Base-by-base conservation (phyloP, 2,113 vertebrate genomes). In the Caranx ignobilis region DNA sequence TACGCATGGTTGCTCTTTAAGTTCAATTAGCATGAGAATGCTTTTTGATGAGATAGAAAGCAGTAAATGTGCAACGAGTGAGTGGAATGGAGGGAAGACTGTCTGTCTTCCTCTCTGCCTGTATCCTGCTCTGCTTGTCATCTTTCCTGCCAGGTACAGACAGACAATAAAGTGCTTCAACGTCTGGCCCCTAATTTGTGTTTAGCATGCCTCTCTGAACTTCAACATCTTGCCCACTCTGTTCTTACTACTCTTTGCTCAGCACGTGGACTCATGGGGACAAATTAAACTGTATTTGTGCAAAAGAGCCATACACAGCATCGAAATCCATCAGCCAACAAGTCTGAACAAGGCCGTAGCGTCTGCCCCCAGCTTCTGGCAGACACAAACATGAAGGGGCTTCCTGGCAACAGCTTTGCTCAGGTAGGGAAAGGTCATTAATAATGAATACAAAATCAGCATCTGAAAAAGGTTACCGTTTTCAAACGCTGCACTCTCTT, bases 11-110 rank as follows among this genome's bases (percentile, higher is more conserved):
- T 89, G 90, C 87, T 91, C 91, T 93, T 91, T 90, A 89, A 89
- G 90, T 85, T 93, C 89, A 94, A 88, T 94, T 94, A 95, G 88
- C 92, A 93, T 94, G 89, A 94, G 79, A 94, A 93, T 89, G 77
- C 77, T 79, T 85, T 87, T 86, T 92, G 92, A 93, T 90, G 86
- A 91, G 87, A 91, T 83, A 48, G 80, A 89, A 82, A 75, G 83
- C 65, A 45, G 63, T 87, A 89, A 94, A 93, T 89, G 86, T 81
- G 72, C 89, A 76, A 66, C 41, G 48, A 65, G 63, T 43, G 68
- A 74, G 69, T 84, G 77, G 71, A 77, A 61, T 65, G 39, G 60
- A 59, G 41, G 55, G 64, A 52, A 4, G 15, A 11, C 61, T 59
- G 62, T 59, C 68, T 57, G 39, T 57, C 67, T 79, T 54, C 5